These are phyloP conservation scores for Eilema sororculum DNA, from an alignment of 2,888 invertebrate species.

Conservation along the genomic window DNA sequence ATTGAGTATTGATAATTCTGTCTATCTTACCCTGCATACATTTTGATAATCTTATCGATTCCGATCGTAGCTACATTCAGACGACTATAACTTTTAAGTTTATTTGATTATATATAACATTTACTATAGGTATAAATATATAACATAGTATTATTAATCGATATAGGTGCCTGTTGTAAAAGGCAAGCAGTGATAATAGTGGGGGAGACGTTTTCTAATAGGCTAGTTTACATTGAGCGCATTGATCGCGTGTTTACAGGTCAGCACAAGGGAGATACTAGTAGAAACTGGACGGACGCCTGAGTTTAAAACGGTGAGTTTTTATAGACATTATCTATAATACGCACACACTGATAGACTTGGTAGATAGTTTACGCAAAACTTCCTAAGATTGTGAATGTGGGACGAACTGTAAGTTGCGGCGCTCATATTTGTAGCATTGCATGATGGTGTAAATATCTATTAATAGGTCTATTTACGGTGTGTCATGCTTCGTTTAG, in stretches of 20 bases:
- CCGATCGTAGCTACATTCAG: slow-evolving; percentile 35
- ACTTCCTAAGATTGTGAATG: slow-evolving; percentile 26
- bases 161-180: slow-evolving; percentile 51
- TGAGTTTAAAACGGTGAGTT: slow-evolving; percentile 83
- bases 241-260: slow-evolving; percentile 84
- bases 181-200: slow-evolving; percentile 58
- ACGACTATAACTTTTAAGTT: slow-evolving; percentile 32
- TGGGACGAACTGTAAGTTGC: slow-evolving; percentile 29
- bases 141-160: slow-evolving; percentile 32
- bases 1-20: slow-evolving; percentile 29
- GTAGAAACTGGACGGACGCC: slow-evolving; percentile 82
- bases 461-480: slow-evolving; percentile 70
- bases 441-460: slow-evolving; percentile 77
- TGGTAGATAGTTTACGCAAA: slow-evolving; percentile 38
- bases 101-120: slow-evolving; percentile 24
- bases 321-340: slow-evolving; percentile 48
- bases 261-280: slow-evolving; percentile 84
- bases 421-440: slow-evolving; percentile 62
- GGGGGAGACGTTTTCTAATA: slow-evolving; percentile 67
- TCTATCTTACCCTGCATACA: slow-evolving; percentile 36
- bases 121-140: slow-evolving; percentile 26
- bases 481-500: slow-evolving; percentile 67
- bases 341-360: slow-evolving; percentile 33
- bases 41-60: slow-evolving; percentile 50
- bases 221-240: slow-evolving; percentile 76